These are phyloP conservation scores for Sphaerophoria rueppellii DNA, from an alignment of 2,888 invertebrate genomes.

Conservation along the genomic window DNA sequence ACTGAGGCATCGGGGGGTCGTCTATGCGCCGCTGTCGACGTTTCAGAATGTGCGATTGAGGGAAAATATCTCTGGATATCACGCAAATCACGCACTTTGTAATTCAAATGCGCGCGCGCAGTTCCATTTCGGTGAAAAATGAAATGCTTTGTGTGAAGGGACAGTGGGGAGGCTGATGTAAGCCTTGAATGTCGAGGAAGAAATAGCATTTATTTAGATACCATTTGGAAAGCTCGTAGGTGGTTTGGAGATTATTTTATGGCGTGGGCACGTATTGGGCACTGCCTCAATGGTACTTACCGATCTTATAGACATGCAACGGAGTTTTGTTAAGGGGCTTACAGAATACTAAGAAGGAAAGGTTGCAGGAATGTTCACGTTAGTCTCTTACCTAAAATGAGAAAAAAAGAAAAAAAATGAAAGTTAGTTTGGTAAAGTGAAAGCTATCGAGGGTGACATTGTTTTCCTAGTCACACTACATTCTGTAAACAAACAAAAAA, in stretches of 20 bases:
- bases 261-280: slow-evolving; percentile 61
- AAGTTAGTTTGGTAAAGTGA: slow-evolving; percentile 66
- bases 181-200: slow-evolving; percentile 19
- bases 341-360: slow-evolving; percentile 43
- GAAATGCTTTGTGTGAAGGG: background rate
- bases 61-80: slow-evolving; percentile 68
- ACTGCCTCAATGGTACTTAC: slow-evolving; percentile 64
- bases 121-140: background rate
- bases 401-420: slow-evolving; percentile 46
- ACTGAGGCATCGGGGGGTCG: slow-evolving; percentile 56
- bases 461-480: background rate
- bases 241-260: slow-evolving; percentile 53
- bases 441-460: slow-evolving; percentile 58
- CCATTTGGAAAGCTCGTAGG: slow-evolving; percentile 59
- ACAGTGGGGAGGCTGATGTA: background rate
- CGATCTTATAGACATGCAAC: background rate
- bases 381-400: slow-evolving; percentile 54
- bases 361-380: slow-evolving; percentile 23
- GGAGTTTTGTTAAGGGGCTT: background rate
- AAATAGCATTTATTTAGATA: slow-evolving; percentile 31
- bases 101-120: slow-evolving; percentile 65
- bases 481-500: too few relatives aligned
- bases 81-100: slow-evolving; percentile 74
- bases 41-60: slow-evolving; percentile 64
- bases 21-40: background rate